These are phyloP conservation scores for Aptenodytes patagonicus DNA, from an alignment of 2,113 vertebrate species.

Conservation along the genomic window DNA sequence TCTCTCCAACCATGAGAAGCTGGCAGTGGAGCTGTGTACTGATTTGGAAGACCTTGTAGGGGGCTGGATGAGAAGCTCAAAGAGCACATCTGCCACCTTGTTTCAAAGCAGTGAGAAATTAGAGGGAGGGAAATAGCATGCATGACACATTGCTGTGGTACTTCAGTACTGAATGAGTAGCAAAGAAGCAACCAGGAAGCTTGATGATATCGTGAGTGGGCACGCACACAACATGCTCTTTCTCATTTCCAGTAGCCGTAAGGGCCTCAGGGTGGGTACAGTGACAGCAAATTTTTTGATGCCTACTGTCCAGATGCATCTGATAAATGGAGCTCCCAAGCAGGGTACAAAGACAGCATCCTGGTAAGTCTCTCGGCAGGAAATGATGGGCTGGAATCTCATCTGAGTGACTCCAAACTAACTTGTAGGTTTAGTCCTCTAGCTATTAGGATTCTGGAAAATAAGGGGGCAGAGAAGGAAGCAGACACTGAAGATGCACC, in stretches of 20 bases:
- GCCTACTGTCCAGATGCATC: slow-evolving; percentile 37
- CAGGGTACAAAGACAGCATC: slow-evolving; percentile 56
- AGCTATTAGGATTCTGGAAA: slow-evolving; percentile 62
- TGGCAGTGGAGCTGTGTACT: neutral
- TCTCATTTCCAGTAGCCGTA: slow-evolving; percentile 24
- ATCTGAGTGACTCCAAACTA: slow-evolving; percentile 33
- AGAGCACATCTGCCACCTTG: neutral
- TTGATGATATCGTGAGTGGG: neutral
- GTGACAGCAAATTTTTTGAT: slow-evolving; percentile 47
- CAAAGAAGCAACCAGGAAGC: neutral
- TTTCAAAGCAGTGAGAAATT: neutral
- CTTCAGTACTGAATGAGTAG: neutral
- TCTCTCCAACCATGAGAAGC: neutral
- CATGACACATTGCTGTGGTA: neutral
- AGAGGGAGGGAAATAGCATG: neutral
- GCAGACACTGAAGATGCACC: slow-evolving; percentile 63
- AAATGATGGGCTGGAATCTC: slow-evolving; percentile 17
- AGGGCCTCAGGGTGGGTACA: slow-evolving; percentile 46
- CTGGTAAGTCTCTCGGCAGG: slow-evolving; percentile 45
- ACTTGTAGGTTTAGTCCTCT: slow-evolving; percentile 65
- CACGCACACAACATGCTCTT: neutral
- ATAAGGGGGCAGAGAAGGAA: slow-evolving; percentile 58
- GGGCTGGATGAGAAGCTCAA: neutral
- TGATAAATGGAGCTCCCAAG: slow-evolving; percentile 37
- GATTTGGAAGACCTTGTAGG: neutral